Base-by-base conservation (phyloP, 2,888 invertebrate genomes). In the Aporophyla nigra region DNA sequence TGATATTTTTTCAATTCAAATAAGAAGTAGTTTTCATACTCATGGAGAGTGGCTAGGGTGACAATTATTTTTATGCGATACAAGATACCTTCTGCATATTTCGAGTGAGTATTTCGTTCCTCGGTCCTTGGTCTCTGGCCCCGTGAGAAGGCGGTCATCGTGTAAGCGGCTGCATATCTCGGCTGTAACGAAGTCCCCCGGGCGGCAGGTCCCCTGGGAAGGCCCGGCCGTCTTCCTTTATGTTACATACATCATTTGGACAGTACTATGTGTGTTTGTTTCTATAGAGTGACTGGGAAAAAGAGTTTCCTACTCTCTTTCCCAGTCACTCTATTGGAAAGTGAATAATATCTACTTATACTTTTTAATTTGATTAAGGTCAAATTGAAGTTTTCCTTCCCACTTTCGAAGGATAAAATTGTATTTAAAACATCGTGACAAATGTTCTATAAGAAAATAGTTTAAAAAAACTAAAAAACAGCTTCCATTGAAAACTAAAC, bases 151-250 rank as follows among this genome's bases (percentile, higher is more conserved):
- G 59, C 43, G 76, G 82, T 78, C 81, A 83, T 77, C 76, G 83
- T 75, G 80, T 78, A 82, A 89, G 78, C 80, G 82, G 61, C 76
- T 88, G 89, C 89, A 89, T 86, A 88, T 79, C 80, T 82, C 75
- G 82, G 66, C 83, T 74, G 86, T 90, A 91, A 91, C 88, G 85
- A 91, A 83, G 87, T 88, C 91, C 87, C 90, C 4, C 4, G 89
- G 86, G 90, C 67, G 76, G 53, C 56, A 62, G 66, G 54, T 63
- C 24, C 71, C 70, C 40, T 72, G 78, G 76, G 76, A 70, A 56
- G 43, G 59, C 66, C 75, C 62, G 69, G 70, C 71, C 72, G 71
- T 69, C 67, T 76, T 78, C 61, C 46, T 65, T 77, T 80, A 59
- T 67, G 67, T 73, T 40, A 70, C 73, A 71, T 83, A 72, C 69